A percentile compares a stretch with the other conserved stretches of the same genome.
Evolutionary conservation across 1,140 invertebrate genomes (phyloP).

Genomic region (Megalonaias nervosa): DNA sequence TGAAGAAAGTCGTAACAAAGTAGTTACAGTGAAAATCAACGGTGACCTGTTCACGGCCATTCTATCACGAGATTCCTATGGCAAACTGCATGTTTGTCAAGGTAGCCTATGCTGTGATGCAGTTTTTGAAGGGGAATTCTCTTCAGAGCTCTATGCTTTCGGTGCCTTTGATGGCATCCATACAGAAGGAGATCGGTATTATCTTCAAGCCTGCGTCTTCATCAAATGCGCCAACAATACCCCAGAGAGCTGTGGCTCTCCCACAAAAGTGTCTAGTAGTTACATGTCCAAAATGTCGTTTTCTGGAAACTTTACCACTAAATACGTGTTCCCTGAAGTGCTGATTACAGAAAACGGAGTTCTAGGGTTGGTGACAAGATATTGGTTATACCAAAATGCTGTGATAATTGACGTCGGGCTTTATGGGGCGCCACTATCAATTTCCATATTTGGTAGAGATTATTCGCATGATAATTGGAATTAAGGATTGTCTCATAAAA

Average conservation of each 20-base stretch:
- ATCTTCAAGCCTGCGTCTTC: constrained; percentile 45
- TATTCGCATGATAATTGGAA: background rate
- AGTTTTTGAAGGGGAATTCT: constrained; percentile 24
- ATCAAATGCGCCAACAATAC: constrained; percentile 38
- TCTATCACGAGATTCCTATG: background rate
- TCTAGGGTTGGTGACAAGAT: constrained; percentile 1
- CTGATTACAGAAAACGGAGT: background rate
- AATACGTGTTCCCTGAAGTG: constrained; percentile 29
- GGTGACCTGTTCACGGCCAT: constrained; percentile 3
- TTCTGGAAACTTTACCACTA: constrained; percentile 24
- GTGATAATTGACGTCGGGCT: constrained; percentile 24
- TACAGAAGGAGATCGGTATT: constrained; percentile 25
- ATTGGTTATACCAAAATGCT: constrained; percentile 17
- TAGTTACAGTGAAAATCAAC: constrained; percentile 8
- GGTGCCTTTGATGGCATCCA: constrained; percentile 50
- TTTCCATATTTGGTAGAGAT: constrained; percentile 12
- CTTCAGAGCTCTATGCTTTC: constrained; percentile 37
- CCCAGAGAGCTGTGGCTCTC: constrained; percentile 14
- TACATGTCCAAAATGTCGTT: constrained; percentile 28
- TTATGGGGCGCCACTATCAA: constrained; percentile 10
- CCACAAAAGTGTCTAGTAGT: constrained; percentile 3
- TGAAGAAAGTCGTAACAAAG: background rate
- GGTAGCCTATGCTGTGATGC: constrained; percentile 44
- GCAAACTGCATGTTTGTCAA: constrained; percentile 32
- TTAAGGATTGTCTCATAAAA: no score